Evolutionary conservation across 2,888 invertebrate genomes (phyloP), one percentile per base, ranked within the genome.

Genomic region (Ormia ochracea): DNA sequence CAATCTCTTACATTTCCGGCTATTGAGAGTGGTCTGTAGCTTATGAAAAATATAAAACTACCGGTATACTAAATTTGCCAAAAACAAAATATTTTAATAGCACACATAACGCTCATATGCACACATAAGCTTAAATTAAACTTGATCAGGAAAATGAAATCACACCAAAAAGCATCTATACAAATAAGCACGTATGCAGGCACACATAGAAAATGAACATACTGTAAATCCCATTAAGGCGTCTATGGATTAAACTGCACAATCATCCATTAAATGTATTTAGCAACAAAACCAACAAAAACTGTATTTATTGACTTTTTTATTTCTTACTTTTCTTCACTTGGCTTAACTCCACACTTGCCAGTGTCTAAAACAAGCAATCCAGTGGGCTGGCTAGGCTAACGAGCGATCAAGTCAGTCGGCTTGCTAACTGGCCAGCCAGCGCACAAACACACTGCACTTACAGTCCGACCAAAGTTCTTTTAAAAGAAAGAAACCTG

Each of bases 221-320:
- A 17, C 14, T 3, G n/a, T 36, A 70, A 58, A 54, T 66, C 70
- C 45, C 65, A 79, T 58, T 70, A 52, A 17, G 14, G n/a, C 59
- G 14, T 56, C 63, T 45, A 58, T 31, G 41, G 73, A 43, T 56
- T 48, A 58, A 59, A 74, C 68, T 66, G 70, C 70, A 70, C 50
- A 65, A 75, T 79, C 75, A 79, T 75, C 61, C 75, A 75, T 76
- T 72, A 75, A 79, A 61, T 54, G 17, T 26, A 75, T 59, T 58
- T 50, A 69, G 68, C 38, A 38, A 69, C 14, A 48, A 69, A 26
- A 50, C 7, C 48, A 48, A 48, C 23, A 69, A 73, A 54, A 74
- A 58, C 56, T 74, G 58, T 69, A 79, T 50, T 59, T 70, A 52
- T 66, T 79, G 75, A 54, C 58, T 41, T 58, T 45, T 41, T 21